Percentiles rank a stretch among this genome's conserved stretches.
Evolutionary conservation across 2,797 vertebrate species (phyloP).

Genomic region (Gambelia wislizenii): DNA sequence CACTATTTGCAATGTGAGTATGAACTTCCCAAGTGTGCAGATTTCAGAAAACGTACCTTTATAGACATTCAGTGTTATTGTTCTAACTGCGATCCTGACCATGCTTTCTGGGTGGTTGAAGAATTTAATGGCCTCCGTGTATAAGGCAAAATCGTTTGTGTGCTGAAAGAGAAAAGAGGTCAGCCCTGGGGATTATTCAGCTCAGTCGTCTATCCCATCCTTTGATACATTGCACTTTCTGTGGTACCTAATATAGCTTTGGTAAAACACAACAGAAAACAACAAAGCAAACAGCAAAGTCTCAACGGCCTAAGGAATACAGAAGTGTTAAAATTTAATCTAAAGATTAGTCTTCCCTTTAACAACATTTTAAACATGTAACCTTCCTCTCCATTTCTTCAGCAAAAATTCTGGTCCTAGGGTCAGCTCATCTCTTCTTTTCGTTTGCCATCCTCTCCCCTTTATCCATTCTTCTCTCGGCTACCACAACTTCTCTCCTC

Average conservation of each 20-base stretch:
- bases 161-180: conserved; percentile 88
- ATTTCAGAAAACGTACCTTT: conserved; percentile 88
- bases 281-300: not conserved
- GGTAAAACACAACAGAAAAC: not conserved
- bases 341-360: too few relatives aligned
- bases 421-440: too few relatives aligned
- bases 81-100: conserved; percentile 98
- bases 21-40: not conserved
- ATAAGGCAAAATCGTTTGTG: conserved; percentile 99
- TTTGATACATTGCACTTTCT: not conserved
- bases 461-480: too few relatives aligned
- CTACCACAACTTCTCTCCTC: too few relatives aligned
- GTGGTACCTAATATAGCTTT: too few relatives aligned
- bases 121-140: conserved; percentile 99
- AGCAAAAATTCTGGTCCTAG: too few relatives aligned
- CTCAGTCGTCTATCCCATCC: conserved; percentile 45
- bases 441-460: too few relatives aligned
- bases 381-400: too few relatives aligned
- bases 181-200: conserved; percentile 59
- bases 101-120: conserved; percentile 99
- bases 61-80: conserved; percentile 98
- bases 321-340: too few relatives aligned
- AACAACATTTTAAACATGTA: too few relatives aligned
- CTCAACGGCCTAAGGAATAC: too few relatives aligned
- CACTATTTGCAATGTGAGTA: not conserved